A percentile compares a stretch with the other conserved stretches of the same genome.
Conservation (phyloP, 2,113 vertebrate genomes). For the Columbina picui region DNA sequence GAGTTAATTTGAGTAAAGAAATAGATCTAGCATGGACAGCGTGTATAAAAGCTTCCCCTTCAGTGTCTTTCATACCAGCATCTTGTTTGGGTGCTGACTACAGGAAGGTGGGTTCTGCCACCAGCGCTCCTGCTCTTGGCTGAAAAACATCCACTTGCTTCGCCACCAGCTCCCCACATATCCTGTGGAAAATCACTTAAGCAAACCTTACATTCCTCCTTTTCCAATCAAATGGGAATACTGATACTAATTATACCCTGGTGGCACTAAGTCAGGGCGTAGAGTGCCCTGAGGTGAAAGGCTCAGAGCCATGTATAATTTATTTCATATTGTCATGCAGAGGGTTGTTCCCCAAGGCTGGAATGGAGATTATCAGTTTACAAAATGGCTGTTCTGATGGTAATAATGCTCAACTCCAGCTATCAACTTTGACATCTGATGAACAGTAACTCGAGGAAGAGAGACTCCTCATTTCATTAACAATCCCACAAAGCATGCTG, state of each 20-base stretch:
- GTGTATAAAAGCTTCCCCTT: not conserved
- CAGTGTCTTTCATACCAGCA: not conserved
- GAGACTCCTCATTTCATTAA: constrained; percentile 16
- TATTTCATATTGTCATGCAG: constrained; percentile 24
- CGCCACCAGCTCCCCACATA: not conserved
- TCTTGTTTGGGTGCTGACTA: not conserved
- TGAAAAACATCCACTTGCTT: not conserved
- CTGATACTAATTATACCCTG: constrained; percentile 17
- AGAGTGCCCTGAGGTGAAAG: constrained; percentile 30
- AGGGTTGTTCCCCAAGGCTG: constrained; percentile 13
- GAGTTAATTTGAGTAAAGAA: not conserved
- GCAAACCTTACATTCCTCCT: not conserved
- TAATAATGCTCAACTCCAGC: constrained; percentile 17
- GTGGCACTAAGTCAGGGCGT: not conserved
- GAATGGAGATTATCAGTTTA: constrained; percentile 15
- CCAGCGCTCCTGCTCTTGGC: not conserved
- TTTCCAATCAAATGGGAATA: constrained; percentile 11
- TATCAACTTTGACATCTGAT: constrained; percentile 22
- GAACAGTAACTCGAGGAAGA: not conserved
- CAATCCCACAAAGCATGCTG: not conserved
- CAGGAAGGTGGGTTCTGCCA: not conserved
- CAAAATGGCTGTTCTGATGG: constrained; percentile 36
- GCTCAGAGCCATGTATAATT: constrained; percentile 51
- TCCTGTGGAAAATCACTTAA: constrained; percentile 3
- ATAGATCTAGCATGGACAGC: not conserved